Evolutionary conservation across 2,797 vertebrate species (phyloP).

Genomic region (Enteromius treurensis): DNA sequence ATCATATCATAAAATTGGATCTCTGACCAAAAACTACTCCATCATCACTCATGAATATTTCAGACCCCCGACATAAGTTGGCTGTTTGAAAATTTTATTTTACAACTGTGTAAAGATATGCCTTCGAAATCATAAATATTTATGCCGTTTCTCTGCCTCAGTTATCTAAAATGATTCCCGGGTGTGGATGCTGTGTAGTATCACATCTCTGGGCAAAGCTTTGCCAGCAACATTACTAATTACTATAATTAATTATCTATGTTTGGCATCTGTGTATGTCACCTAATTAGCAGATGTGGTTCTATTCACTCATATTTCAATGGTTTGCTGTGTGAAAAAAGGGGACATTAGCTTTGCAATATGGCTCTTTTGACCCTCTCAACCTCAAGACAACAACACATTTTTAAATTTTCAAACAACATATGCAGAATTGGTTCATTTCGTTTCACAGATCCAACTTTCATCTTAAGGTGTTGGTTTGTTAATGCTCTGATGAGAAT

Average conservation of each 20-base stretch:
- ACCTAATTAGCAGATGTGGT: slow-evolving; percentile 27
- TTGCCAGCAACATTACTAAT: slow-evolving; percentile 28
- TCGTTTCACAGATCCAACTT: neutral
- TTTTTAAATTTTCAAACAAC: neutral
- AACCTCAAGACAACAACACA: slow-evolving; percentile 4
- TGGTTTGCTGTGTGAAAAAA: slow-evolving; percentile 37
- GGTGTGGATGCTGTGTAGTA: slow-evolving; percentile 24
- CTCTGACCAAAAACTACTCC: slow-evolving; percentile 26
- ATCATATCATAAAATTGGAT: slow-evolving; percentile 33
- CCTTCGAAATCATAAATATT: slow-evolving; percentile 31
- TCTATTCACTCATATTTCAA: slow-evolving; percentile 29
- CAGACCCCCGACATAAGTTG: slow-evolving; percentile 9
- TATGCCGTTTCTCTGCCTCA: neutral
- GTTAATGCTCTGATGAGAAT: slow-evolving; percentile 42
- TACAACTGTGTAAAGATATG: slow-evolving; percentile 40
- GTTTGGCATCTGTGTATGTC: slow-evolving; percentile 36
- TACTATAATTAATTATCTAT: slow-evolving; percentile 42
- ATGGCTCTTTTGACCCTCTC: slow-evolving; percentile 11
- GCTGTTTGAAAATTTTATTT: slow-evolving; percentile 13
- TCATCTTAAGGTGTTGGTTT: slow-evolving; percentile 26
- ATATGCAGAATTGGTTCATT: neutral
- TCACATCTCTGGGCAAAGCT: slow-evolving; percentile 38
- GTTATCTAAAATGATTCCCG: slow-evolving; percentile 39
- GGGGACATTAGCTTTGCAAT: slow-evolving; percentile 18
- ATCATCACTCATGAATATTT: slow-evolving; percentile 38